These are phyloP conservation scores for Hirudo medicinalis DNA, from an alignment of 1,140 invertebrate species.

Conservation along the genomic window DNA sequence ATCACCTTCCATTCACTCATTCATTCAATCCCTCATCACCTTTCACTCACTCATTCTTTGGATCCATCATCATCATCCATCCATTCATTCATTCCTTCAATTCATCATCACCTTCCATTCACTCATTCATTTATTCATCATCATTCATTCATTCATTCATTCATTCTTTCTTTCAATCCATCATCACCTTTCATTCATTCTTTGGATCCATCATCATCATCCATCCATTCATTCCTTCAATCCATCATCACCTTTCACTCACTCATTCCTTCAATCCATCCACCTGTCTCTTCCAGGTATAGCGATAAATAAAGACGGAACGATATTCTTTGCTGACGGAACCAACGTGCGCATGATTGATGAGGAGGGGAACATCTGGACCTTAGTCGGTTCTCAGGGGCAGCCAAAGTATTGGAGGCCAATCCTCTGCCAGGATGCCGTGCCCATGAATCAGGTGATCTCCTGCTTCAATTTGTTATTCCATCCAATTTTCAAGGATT, in stretches of 20 bases:
- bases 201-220: no score
- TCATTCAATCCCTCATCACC: not conserved
- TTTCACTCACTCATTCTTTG: not conserved
- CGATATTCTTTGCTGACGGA: conserved; percentile 39
- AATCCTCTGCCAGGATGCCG: conserved; percentile 79
- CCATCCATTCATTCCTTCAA: no score
- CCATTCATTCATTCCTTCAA: no score
- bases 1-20: no score
- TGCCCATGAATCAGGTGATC: conserved; percentile 68
- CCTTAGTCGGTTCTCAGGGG: conserved; percentile 85
- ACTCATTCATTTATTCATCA: no score
- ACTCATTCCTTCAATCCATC: no score
- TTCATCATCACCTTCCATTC: not conserved
- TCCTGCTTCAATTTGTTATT: not conserved
- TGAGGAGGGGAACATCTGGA: conserved; percentile 76
- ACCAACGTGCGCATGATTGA: conserved; percentile 62
- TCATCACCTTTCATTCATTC: not conserved
- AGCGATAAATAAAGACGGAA: conserved; percentile 39
- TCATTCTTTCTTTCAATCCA: no score
- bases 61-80: no score
- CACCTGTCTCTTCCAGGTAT: conserved; percentile 30
- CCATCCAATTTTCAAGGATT: not conserved
- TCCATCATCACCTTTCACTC: not conserved
- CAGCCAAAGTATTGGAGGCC: conserved; percentile 90
- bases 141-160: no score